phyloP scores from a whole-genome alignment of 2,113 vertebrate genomes.

The Paramisgurnus dabryanus region DNA sequence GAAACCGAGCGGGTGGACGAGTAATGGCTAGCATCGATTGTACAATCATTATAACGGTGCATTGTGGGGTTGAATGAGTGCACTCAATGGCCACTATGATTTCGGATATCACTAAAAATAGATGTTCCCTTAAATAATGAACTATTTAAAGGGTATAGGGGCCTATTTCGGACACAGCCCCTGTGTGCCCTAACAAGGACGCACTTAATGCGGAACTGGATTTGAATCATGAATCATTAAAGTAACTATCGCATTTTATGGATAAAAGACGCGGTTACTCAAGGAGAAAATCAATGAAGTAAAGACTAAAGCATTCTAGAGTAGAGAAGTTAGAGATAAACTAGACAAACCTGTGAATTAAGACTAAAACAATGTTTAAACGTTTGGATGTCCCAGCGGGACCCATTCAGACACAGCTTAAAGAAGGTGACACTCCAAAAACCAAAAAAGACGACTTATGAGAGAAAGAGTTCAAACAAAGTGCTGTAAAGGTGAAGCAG shows the following conservation, averaged over 20 bases:
- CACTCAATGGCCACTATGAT: too few relatives aligned
- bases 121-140: too few relatives aligned
- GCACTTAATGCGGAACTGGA: not conserved
- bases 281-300: not conserved
- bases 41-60: too few relatives aligned
- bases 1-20: too few relatives aligned
- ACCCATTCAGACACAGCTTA: not conserved
- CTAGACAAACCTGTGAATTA: too few relatives aligned
- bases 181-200: not conserved
- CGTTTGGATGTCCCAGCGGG: constrained; percentile 5
- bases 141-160: too few relatives aligned
- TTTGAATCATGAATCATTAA: not conserved
- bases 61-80: too few relatives aligned
- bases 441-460: not conserved
- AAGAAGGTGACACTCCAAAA: not conserved
- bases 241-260: not conserved
- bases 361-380: constrained; percentile 4
- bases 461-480: not conserved
- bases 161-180: too few relatives aligned
- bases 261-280: not conserved
- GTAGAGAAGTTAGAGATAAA: too few relatives aligned
- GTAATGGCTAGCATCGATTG: too few relatives aligned
- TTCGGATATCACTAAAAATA: too few relatives aligned
- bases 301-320: too few relatives aligned
- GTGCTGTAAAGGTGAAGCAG: not conserved